Conservation (phyloP, 1,140 invertebrate species). For the Philotrypesis tridentata region DNA sequence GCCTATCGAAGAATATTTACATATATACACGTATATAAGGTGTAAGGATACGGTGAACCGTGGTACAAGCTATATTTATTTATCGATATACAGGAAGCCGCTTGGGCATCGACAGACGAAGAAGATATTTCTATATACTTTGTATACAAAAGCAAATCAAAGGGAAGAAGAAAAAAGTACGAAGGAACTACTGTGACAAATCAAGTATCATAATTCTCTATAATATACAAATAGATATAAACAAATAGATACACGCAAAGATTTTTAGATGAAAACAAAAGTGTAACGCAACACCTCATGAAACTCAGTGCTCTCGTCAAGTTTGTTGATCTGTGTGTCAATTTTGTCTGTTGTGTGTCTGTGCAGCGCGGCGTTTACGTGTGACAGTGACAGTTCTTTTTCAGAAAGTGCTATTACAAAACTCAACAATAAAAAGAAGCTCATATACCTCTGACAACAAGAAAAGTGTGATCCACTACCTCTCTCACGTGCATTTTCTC, state of each 20-base stretch:
- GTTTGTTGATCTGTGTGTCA: not conserved
- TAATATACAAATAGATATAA: too few relatives aligned
- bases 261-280: not conserved
- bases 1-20: slow-evolving; percentile 29
- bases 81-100: slow-evolving; percentile 16
- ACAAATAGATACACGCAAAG: too few relatives aligned
- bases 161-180: not conserved
- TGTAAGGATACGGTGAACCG: not conserved
- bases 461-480: slow-evolving; percentile 11
- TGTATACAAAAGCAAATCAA: not conserved
- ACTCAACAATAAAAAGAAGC: not conserved
- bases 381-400: slow-evolving; percentile 34
- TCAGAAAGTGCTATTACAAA: slow-evolving; percentile 35
- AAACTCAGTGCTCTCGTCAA: not conserved
- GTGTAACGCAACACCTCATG: slow-evolving; percentile 17
- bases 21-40: slow-evolving; percentile 12
- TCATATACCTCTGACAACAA: not conserved
- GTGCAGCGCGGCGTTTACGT: slow-evolving; percentile 14
- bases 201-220: not conserved
- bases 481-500: slow-evolving; percentile 9
- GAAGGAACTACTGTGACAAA: not conserved
- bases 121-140: slow-evolving; percentile 13
- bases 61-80: slow-evolving; percentile 36
- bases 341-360: not conserved
- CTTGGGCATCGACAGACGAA: not conserved